phyloP scores from a whole-genome alignment of 2,888 invertebrate genomes.

The Sympetrum striolatum region DNA sequence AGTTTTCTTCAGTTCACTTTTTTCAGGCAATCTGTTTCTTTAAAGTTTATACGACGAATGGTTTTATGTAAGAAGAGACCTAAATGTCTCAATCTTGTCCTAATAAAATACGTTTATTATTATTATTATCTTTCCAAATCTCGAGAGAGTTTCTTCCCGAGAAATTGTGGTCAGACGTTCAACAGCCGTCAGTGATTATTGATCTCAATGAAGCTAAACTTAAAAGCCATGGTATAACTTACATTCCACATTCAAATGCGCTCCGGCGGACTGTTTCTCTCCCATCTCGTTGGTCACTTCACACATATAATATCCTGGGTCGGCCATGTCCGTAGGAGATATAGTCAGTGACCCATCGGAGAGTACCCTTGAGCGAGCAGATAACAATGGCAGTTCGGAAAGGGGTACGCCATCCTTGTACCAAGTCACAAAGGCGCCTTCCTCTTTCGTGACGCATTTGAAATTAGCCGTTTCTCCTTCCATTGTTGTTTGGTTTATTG shows the following conservation, averaged over 20 bases:
- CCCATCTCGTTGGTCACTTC: slow-evolving; percentile 78
- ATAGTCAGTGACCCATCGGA: slow-evolving; percentile 83
- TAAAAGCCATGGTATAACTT: slow-evolving; percentile 58
- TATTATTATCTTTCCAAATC: too few relatives aligned
- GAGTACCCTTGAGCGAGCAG: slow-evolving; percentile 68
- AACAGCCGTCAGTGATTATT: too few relatives aligned
- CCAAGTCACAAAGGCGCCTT: slow-evolving; percentile 67
- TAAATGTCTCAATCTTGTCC: too few relatives aligned
- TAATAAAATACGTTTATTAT: too few relatives aligned
- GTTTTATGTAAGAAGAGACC: too few relatives aligned
- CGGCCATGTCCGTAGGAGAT: slow-evolving; percentile 77
- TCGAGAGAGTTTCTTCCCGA: too few relatives aligned
- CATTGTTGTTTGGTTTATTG: slow-evolving; percentile 85
- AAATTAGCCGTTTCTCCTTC: slow-evolving; percentile 85
- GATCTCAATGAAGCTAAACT: too few relatives aligned
- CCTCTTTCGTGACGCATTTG: slow-evolving; percentile 80
- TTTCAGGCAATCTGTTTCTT: too few relatives aligned
- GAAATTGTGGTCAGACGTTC: too few relatives aligned
- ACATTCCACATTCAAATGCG: slow-evolving; percentile 93
- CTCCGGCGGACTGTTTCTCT: slow-evolving; percentile 79
- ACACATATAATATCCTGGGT: slow-evolving; percentile 88
- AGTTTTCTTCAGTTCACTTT: too few relatives aligned
- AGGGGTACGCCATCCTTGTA: slow-evolving; percentile 73
- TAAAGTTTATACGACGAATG: too few relatives aligned
- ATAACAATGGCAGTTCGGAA: slow-evolving; percentile 68